A percentile compares a stretch with the other conserved stretches of the same genome.
Evolutionary conservation across 1,140 invertebrate species (phyloP).

Genomic region (Arion vulgaris): DNA sequence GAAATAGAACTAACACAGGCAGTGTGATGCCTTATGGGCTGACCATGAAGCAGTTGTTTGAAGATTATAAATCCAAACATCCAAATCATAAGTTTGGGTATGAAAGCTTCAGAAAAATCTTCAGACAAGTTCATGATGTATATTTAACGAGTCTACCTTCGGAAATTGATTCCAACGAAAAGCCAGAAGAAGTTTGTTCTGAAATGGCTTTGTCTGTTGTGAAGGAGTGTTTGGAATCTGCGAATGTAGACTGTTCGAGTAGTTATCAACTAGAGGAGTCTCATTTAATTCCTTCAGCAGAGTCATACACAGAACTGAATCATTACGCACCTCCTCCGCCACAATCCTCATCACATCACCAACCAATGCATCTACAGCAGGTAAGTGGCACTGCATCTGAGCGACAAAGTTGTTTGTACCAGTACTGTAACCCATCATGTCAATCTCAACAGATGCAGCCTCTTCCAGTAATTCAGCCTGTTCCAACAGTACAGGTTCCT

Average conservation of each 20-base stretch:
- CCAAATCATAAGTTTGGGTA: conserved; percentile 30
- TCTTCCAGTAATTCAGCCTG: too few species aligned
- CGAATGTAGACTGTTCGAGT: neutral
- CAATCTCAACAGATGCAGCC: neutral
- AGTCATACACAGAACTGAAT: neutral
- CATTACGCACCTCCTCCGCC: neutral
- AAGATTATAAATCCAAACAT: conserved; percentile 33
- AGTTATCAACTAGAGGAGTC: neutral
- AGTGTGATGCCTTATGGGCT: conserved; percentile 12
- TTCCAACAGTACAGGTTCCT: neutral
- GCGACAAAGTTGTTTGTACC: neutral
- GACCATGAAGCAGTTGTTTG: conserved; percentile 30
- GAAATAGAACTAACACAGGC: neutral
- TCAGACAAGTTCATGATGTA: neutral
- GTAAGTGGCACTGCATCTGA: neutral
- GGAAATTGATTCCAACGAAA: neutral
- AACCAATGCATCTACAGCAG: neutral
- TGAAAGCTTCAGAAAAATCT: conserved; percentile 27
- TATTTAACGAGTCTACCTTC: neutral
- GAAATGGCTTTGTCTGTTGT: neutral
- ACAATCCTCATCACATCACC: neutral
- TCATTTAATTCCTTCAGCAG: neutral
- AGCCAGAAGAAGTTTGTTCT: neutral
- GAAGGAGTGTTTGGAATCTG: neutral
- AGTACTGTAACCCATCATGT: neutral